Percentiles rank a stretch among this genome's conserved stretches.
These are phyloP conservation scores for Prietella phreatophila DNA, from an alignment of 2,113 vertebrate species.

Conservation along the genomic window DNA sequence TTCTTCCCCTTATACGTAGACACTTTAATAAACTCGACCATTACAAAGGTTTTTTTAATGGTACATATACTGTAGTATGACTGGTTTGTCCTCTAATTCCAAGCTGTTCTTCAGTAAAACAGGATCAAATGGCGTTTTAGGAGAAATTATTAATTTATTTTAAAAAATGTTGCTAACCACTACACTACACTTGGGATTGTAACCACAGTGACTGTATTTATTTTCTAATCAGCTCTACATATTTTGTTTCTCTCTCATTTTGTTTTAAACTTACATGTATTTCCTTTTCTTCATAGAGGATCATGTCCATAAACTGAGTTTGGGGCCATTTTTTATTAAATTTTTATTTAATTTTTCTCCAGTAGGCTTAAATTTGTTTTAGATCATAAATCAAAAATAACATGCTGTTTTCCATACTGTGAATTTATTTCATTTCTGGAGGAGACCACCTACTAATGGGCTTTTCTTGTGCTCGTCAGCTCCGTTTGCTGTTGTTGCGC, in stretches of 20 bases:
- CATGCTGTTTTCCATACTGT: conserved; percentile 68
- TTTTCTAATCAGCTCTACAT: conserved; percentile 67
- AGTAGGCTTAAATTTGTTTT: conserved; percentile 9
- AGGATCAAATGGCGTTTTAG: conserved; percentile 54
- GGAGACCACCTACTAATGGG: conserved; percentile 50
- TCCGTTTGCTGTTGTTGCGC: conserved; percentile 16
- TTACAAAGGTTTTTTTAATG: conserved; percentile 32
- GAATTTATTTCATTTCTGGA: conserved; percentile 65
- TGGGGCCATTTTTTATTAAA: conserved; percentile 17
- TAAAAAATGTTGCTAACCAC: conserved; percentile 50
- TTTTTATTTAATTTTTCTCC: neutral
- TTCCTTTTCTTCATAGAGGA: conserved; percentile 48
- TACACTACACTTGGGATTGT: conserved; percentile 69
- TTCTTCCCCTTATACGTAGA: neutral
- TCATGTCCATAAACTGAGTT: conserved; percentile 30
- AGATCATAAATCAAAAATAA: conserved; percentile 36
- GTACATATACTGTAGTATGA: conserved; percentile 36
- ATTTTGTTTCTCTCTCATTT: conserved; percentile 47
- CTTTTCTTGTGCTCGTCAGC: conserved; percentile 36
- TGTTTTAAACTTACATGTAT: conserved; percentile 32
- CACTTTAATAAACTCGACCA: conserved; percentile 14
- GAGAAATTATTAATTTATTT: conserved; percentile 67
- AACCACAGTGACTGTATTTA: conserved; percentile 67
- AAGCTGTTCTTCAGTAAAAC: conserved; percentile 22
- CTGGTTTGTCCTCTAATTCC: conserved; percentile 39